A percentile compares a stretch with the other conserved stretches of the same genome.
These are phyloP conservation scores for Heliothis subflexa DNA, from an alignment of 1,140 invertebrate genomes.

Conservation along the genomic window DNA sequence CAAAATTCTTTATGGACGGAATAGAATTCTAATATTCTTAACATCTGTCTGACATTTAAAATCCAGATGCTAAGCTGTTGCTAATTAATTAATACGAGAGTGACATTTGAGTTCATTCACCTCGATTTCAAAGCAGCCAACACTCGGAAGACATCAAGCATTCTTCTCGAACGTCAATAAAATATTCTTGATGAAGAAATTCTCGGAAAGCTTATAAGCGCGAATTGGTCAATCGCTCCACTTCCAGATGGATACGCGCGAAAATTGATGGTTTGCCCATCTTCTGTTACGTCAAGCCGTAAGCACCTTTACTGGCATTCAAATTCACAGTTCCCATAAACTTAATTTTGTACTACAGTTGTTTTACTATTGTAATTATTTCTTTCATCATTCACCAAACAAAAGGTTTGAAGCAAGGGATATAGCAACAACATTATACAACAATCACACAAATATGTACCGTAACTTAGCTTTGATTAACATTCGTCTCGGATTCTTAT, in stretches of 20 bases:
- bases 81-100: neutral
- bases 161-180: neutral
- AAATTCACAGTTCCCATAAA: constrained; percentile 10
- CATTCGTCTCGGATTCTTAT: constrained; percentile 3
- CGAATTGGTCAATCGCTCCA: constrained; percentile 46
- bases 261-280: constrained; percentile 44
- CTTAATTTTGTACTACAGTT: constrained; percentile 25
- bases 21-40: too few species aligned
- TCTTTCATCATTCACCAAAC: neutral
- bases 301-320: constrained; percentile 2
- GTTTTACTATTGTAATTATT: neutral
- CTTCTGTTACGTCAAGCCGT: constrained; percentile 37
- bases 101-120: neutral
- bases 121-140: neutral
- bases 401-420: constrained; percentile 1
- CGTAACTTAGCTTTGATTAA: constrained; percentile 1
- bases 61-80: neutral
- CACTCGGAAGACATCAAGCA: neutral
- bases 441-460: neutral
- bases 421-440: constrained; percentile 1
- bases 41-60: too few species aligned
- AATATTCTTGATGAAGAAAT: constrained; percentile 38
- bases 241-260: constrained; percentile 39
- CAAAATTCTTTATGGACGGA: too few species aligned
- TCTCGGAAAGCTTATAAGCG: constrained; percentile 37